Percentiles rank a stretch among this genome's conserved stretches.
These are phyloP conservation scores for Macaca nemestrina DNA, from an alignment of 2,113 vertebrate species.

Conservation along the genomic window DNA sequence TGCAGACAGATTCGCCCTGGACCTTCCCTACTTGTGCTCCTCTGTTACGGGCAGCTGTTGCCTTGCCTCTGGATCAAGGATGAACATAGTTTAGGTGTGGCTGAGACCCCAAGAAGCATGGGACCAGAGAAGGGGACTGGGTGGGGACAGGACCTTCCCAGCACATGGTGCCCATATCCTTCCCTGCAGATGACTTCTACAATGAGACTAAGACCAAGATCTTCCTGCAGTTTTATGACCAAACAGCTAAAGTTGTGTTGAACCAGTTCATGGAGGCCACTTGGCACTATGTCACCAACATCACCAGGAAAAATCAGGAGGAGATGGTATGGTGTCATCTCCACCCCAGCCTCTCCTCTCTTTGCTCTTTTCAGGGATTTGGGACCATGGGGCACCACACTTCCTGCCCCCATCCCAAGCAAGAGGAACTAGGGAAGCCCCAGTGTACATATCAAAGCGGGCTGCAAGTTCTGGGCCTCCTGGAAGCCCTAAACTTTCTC, in stretches of 20 bases:
- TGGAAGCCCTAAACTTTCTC: not conserved
- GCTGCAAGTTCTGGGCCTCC: not conserved
- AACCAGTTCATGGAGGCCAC: slow-evolving; percentile 92
- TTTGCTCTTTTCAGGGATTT: not conserved
- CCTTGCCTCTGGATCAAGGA: slow-evolving; percentile 21
- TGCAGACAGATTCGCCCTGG: slow-evolving; percentile 52
- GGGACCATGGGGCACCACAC: not conserved
- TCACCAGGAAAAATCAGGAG: slow-evolving; percentile 89
- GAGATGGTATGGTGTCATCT: slow-evolving; percentile 87
- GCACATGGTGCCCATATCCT: not conserved
- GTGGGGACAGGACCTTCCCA: not conserved
- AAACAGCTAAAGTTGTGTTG: slow-evolving; percentile 89
- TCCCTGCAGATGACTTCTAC: slow-evolving; percentile 86
- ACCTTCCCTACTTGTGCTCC: slow-evolving; percentile 49
- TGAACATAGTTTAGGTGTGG: slow-evolving; percentile 16
- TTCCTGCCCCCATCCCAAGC: not conserved
- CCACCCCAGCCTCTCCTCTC: not conserved
- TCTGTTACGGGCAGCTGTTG: slow-evolving; percentile 50
- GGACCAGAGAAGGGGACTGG: not conserved
- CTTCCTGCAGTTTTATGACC: slow-evolving; percentile 89
- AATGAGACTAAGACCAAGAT: slow-evolving; percentile 87
- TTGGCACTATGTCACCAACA: slow-evolving; percentile 95
- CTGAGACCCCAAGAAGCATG: not conserved
- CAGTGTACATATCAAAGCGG: not conserved
- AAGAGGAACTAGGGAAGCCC: not conserved